Evolutionary conservation across 1,140 invertebrate genomes (phyloP).

Genomic region (Mycetomoellerius zeteki): DNA sequence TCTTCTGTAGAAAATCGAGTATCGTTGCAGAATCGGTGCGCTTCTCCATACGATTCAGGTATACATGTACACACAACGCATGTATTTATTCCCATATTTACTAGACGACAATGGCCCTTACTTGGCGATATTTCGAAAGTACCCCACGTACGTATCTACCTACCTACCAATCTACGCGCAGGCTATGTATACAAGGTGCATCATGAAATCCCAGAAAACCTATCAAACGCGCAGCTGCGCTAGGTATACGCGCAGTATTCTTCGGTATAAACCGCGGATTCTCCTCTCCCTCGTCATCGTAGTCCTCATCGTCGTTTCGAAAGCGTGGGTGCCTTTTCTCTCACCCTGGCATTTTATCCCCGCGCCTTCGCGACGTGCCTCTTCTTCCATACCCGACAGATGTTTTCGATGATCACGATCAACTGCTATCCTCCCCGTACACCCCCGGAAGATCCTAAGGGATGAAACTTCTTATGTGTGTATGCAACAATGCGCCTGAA

Average conservation of each 20-base stretch:
- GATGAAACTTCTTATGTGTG: slow-evolving; percentile 21
- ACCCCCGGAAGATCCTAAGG: slow-evolving; percentile 20
- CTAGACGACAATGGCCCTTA: slow-evolving; percentile 32
- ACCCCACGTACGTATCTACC: neutral
- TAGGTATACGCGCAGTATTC: slow-evolving; percentile 46
- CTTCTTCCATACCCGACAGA: slow-evolving; percentile 68
- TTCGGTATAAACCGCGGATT: neutral
- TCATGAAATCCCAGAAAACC: slow-evolving; percentile 40
- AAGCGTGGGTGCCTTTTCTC: slow-evolving; percentile 76
- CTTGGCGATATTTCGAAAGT: neutral
- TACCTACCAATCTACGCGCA: slow-evolving; percentile 14
- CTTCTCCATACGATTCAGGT: neutral
- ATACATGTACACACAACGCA: neutral
- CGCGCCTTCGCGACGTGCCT: slow-evolving; percentile 34
- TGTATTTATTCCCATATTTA: neutral
- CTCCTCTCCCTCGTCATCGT: neutral
- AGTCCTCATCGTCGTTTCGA: slow-evolving; percentile 50
- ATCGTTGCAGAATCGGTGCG: neutral
- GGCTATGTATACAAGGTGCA: slow-evolving; percentile 58
- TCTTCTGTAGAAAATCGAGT: neutral
- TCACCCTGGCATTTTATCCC: slow-evolving; percentile 5
- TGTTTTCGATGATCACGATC: slow-evolving; percentile 66
- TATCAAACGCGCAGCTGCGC: slow-evolving; percentile 65
- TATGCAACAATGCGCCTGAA: slow-evolving; percentile 61
- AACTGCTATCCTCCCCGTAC: neutral